These are phyloP conservation scores for Amphiprion clarkii DNA, from an alignment of 2,797 vertebrate genomes.

Conservation along the genomic window DNA sequence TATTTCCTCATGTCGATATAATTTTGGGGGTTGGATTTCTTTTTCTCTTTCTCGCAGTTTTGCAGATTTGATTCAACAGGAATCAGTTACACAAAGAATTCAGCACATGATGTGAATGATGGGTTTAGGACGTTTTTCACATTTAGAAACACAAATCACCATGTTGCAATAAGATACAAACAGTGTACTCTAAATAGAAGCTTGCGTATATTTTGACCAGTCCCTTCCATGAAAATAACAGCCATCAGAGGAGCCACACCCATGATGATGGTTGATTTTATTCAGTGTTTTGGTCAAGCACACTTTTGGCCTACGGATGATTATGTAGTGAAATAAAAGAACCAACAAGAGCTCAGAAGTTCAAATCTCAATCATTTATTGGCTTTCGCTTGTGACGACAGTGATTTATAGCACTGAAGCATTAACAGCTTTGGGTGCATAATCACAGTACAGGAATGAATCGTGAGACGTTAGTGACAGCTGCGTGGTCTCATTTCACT, in stretches of 20 bases:
- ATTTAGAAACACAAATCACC: constrained; percentile 38
- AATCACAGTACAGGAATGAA: constrained; percentile 23
- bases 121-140: constrained; percentile 30
- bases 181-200: constrained; percentile 44
- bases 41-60: background rate
- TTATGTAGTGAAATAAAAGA: constrained; percentile 36
- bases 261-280: constrained; percentile 15
- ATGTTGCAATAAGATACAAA: constrained; percentile 11
- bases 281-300: constrained; percentile 24
- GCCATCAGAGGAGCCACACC: constrained; percentile 28
- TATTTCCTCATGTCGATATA: constrained; percentile 25
- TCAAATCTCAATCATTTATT: constrained; percentile 65
- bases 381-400: constrained; percentile 27
- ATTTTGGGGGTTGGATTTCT: background rate
- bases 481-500: constrained; percentile 41
- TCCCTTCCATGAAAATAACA: constrained; percentile 44
- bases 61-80: background rate
- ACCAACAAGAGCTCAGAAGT: constrained; percentile 2
- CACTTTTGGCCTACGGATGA: background rate
- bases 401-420: constrained; percentile 27
- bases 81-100: background rate
- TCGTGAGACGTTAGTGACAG: constrained; percentile 16
- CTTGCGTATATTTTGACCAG: constrained; percentile 41
- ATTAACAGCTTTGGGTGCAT: constrained; percentile 8
- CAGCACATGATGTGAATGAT: background rate